Evolutionary conservation across 2,888 invertebrate genomes (phyloP).

Genomic region (Caenorhabditis panamensis): DNA sequence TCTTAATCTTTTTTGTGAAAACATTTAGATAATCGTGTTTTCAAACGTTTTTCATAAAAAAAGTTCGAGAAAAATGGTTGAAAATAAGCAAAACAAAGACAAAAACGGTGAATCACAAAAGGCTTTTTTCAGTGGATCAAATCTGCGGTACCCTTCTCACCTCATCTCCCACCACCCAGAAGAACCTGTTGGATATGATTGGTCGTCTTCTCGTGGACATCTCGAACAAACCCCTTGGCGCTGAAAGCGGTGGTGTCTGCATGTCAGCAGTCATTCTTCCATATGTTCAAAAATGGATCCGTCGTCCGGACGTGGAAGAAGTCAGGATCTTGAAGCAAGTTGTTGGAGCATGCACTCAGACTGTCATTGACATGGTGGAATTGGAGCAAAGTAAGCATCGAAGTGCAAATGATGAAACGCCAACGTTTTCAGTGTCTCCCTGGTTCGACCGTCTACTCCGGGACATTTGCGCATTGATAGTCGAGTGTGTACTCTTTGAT

Average conservation of each 20-base stretch:
- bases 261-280: constrained; percentile 93
- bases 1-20: no score
- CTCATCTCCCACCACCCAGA: constrained; percentile 63
- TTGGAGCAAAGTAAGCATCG: constrained; percentile 49
- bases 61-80: no score
- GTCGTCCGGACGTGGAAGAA: constrained; percentile 84
- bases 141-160: constrained; percentile 70
- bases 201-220: constrained; percentile 65
- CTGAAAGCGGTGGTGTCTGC: constrained; percentile 92
- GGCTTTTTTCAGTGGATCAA: constrained; percentile 63
- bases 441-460: constrained; percentile 68
- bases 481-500: constrained; percentile 64
- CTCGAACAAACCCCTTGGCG: constrained; percentile 83
- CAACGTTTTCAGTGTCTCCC: constrained; percentile 45
- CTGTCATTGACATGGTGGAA: constrained; percentile 67
- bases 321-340: constrained; percentile 67
- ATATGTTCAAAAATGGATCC: constrained; percentile 93
- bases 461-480: constrained; percentile 65
- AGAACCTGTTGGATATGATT: constrained; percentile 66
- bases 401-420: not conserved
- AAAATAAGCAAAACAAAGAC: no score
- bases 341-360: constrained; percentile 69
- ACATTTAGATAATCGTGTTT: no score
- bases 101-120: no score
- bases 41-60: no score